These are phyloP conservation scores for Malaclemys terrapin DNA, from an alignment of 2,113 vertebrate genomes.

Conservation along the genomic window DNA sequence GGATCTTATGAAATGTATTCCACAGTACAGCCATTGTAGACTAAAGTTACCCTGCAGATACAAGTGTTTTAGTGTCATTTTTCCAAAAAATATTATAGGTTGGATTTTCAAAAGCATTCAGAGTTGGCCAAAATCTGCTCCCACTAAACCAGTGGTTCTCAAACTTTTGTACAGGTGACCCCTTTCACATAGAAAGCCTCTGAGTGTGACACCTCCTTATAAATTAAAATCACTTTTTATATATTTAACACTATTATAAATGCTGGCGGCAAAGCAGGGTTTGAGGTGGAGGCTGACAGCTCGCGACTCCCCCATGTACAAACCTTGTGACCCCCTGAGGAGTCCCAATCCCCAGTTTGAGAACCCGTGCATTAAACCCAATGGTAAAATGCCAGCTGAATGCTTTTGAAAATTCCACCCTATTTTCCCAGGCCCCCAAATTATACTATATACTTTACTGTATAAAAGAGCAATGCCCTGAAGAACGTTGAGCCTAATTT, in stretches of 20 bases:
- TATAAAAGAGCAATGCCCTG: neutral
- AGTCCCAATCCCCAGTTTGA: no score
- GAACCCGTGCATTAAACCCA: neutral
- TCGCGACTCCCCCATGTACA: no score
- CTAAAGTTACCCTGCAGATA: slow-evolving; percentile 12
- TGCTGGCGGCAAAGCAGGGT: no score
- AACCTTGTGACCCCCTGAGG: no score
- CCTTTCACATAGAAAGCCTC: no score
- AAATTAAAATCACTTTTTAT: no score
- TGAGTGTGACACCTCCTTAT: no score
- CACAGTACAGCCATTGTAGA: neutral
- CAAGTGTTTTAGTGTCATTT: neutral
- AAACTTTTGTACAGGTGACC: no score
- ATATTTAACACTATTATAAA: no score
- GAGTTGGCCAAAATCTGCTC: neutral
- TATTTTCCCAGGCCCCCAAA: neutral
- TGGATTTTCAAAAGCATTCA: neutral
- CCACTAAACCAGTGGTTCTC: neutral
- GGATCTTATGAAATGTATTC: neutral
- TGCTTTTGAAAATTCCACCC: neutral
- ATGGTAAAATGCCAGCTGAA: neutral
- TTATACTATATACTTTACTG: neutral
- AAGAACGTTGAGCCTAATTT: neutral
- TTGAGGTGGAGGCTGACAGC: no score
- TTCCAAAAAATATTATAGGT: slow-evolving; percentile 12